These are phyloP conservation scores for Hylaeus volcanicus DNA, from an alignment of 1,140 invertebrate genomes.

Conservation along the genomic window DNA sequence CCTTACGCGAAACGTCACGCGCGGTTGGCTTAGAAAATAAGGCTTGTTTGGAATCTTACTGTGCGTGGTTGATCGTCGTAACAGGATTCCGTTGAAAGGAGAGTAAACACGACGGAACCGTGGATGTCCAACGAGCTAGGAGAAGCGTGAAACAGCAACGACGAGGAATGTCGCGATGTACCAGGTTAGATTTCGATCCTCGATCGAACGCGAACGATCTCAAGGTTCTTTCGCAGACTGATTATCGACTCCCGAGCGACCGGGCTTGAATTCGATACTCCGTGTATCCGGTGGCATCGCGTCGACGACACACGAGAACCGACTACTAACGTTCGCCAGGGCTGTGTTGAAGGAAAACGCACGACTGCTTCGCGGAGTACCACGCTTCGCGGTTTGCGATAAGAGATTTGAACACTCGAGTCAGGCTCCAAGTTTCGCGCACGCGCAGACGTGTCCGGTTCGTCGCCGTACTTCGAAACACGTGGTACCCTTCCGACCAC, in stretches of 20 bases:
- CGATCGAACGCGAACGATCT: background rate
- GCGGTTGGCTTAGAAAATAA: background rate
- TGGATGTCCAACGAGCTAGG: background rate
- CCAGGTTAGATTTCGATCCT: background rate
- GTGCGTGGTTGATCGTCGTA: background rate
- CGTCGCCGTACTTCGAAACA: slow-evolving; percentile 59
- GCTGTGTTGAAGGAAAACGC: background rate
- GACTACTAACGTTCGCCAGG: slow-evolving; percentile 32
- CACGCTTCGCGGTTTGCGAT: slow-evolving; percentile 52
- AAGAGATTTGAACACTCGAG: slow-evolving; percentile 68
- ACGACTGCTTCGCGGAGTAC: slow-evolving; percentile 36
- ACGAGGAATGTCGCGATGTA: background rate
- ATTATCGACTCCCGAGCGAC: slow-evolving; percentile 15
- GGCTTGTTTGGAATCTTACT: background rate
- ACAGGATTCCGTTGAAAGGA: background rate
- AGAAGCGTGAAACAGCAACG: background rate
- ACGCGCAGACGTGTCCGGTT: slow-evolving; percentile 60
- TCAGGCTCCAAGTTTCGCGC: slow-evolving; percentile 58
- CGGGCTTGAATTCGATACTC: background rate
- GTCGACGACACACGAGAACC: slow-evolving; percentile 24
- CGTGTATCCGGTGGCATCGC: slow-evolving; percentile 6
- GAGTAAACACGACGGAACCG: background rate
- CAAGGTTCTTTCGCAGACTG: background rate
- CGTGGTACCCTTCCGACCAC: slow-evolving; percentile 54
- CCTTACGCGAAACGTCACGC: background rate